A percentile compares a stretch with the other conserved stretches of the same genome.
phyloP scores from a whole-genome alignment of 2,797 vertebrate species.

The Macroramphosus scolopax region DNA sequence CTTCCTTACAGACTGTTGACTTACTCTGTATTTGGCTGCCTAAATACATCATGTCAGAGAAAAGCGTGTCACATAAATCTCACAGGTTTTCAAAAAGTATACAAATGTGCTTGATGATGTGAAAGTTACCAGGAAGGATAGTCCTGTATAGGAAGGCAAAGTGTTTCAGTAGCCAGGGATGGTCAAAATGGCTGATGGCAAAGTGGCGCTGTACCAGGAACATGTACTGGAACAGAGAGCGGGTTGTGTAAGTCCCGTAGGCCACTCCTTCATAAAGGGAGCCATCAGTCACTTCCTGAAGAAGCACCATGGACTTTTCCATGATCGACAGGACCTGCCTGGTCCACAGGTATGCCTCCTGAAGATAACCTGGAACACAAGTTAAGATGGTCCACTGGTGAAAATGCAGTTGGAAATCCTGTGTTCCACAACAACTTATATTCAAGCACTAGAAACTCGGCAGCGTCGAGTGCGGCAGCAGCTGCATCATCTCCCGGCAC shows the following conservation, averaged over 20 bases:
- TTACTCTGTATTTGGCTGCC: no score
- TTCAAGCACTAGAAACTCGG: no score
- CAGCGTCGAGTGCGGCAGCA: no score
- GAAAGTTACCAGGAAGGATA: conserved; percentile 86
- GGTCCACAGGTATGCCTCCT: conserved; percentile 97
- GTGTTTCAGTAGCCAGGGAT: conserved; percentile 97
- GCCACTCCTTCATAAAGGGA: conserved; percentile 96
- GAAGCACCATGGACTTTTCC: conserved; percentile 95
- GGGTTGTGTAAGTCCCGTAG: conserved; percentile 94
- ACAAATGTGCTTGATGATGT: background rate
- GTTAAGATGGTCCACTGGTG: no score
- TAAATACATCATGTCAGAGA: background rate
- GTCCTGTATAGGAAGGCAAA: conserved; percentile 97
- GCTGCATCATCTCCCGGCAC: no score
- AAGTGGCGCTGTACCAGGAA: conserved; percentile 96
- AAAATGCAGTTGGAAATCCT: no score
- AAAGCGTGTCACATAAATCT: conserved; percentile 4
- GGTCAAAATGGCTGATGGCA: conserved; percentile 89
- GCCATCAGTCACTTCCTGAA: conserved; percentile 92
- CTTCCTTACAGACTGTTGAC: no score
- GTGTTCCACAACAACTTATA: background rate
- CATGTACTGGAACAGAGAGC: conserved; percentile 96
- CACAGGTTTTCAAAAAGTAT: conserved; percentile 1
- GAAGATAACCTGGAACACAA: conserved; percentile 87
- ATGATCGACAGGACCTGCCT: conserved; percentile 94